Evolutionary conservation across 2,888 invertebrate genomes (phyloP), one percentile per base, ranked within the genome.

Genomic region (Lordiphosa fenestrarum): DNA sequence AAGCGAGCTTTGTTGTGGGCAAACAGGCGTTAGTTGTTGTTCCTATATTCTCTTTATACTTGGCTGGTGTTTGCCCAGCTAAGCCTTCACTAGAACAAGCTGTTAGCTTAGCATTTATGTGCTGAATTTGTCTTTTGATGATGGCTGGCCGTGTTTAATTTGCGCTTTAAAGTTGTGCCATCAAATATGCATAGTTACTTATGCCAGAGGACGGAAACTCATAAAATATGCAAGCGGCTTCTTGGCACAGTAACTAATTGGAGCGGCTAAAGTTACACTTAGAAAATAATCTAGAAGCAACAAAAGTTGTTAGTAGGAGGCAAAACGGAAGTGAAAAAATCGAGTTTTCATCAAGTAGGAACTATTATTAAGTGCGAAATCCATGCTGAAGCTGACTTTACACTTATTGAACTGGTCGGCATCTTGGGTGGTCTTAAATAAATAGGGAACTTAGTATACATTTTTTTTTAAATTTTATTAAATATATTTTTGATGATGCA

Each of bases 161-260:
- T 57, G 25, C 60, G 23, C 42, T 42, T 44, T 9, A 21, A 54
- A 42, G 35, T 7, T 64, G 64, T 49, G 41, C 52, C 33, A 69
- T 80, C 63, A 66, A 47, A 44, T 65, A 84, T 84, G 73, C 73
- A 66, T 56, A 59, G 49, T 59, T 69, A 46, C 35, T 50, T 25
- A 47, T 51, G 58, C 66, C 37, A 9, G 9, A 39, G 30, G 30
- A 30, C 30, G 37, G 33, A 41, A 46, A 15, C 67, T 65, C 48
- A 66, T 66, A 58, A 58, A 42, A 30, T 19, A 53, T 64, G 65
- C 44, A 46, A 36, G 25, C 23, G 37, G 10, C 6, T 12, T 3
- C 37, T 33, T 15, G 37, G 19, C 12, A 35, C 30, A 30, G 10
- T 9, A 30, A 10, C 30, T 30, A 30, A 30, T 30, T 30, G 30